Conservation (phyloP, 2,797 vertebrate genomes). For the Hylomyscus alleni region DNA sequence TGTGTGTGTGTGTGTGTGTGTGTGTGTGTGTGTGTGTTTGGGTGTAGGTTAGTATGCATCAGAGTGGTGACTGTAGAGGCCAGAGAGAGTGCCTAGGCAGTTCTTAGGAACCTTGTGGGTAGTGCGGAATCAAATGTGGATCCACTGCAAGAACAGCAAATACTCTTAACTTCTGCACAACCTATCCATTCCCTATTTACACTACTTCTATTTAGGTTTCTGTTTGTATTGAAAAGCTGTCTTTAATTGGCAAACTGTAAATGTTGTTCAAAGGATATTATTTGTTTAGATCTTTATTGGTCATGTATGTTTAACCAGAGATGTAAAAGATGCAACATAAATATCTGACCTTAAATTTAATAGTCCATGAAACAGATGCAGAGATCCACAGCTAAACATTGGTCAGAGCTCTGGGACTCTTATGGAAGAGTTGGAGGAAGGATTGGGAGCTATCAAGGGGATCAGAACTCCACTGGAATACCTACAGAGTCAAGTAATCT, state of each 20-base stretch:
- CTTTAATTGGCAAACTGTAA: neutral
- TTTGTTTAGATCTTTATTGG: neutral
- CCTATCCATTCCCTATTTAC: neutral
- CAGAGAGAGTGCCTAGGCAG: neutral
- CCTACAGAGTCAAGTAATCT: no score
- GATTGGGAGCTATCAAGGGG: no score
- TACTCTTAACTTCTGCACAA: neutral
- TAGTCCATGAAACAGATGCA: no score
- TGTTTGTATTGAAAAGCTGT: neutral
- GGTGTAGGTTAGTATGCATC: neutral
- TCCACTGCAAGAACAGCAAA: neutral
- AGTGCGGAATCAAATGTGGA: neutral
- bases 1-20: no score
- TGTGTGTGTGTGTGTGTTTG: neutral
- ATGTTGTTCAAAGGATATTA: neutral
- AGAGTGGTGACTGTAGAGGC: neutral
- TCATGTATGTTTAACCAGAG: neutral
- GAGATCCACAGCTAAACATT: no score
- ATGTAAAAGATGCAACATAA: conserved; percentile 17
- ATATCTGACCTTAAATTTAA: neutral
- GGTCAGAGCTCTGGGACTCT: no score
- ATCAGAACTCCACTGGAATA: no score
- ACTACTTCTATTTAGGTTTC: neutral
- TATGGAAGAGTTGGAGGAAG: no score
- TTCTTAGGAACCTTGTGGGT: neutral